Conservation (phyloP, 2,888 invertebrate genomes). For the Chrysopilus asiliformis region DNA sequence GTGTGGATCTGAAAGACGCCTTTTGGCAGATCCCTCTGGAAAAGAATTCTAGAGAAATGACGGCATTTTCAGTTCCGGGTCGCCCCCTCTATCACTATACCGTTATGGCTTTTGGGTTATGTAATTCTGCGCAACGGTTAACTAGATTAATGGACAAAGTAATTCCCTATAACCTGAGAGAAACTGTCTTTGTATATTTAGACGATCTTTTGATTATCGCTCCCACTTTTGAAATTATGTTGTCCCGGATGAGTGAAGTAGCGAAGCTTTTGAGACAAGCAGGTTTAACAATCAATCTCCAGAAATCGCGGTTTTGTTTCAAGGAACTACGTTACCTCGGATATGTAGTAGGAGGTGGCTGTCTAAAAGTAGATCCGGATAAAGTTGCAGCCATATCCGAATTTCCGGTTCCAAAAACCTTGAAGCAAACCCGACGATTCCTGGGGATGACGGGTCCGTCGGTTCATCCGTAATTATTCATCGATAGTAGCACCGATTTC, state of each 20-base stretch:
- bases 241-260: neutral
- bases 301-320: too few relatives aligned
- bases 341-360: too few relatives aligned
- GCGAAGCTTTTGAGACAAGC: neutral
- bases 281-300: neutral
- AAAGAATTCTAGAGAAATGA: too few relatives aligned
- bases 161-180: neutral
- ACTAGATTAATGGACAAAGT: too few relatives aligned
- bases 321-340: too few relatives aligned
- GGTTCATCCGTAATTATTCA: constrained; percentile 13
- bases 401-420: constrained; percentile 9
- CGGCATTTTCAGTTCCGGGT: too few relatives aligned
- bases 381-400: constrained; percentile 10
- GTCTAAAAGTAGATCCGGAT: constrained; percentile 11
- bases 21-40: too few relatives aligned
- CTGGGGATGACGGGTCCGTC: constrained; percentile 14
- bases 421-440: constrained; percentile 12
- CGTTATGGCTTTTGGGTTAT: too few relatives aligned
- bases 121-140: too few relatives aligned
- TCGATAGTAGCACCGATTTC: constrained; percentile 11
- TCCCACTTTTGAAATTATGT: neutral
- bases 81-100: too few relatives aligned
- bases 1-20: too few relatives aligned
- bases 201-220: constrained; percentile 1
- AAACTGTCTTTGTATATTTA: constrained; percentile 4